Evolutionary conservation across 2,888 invertebrate species (phyloP).

Genomic region (Embidobia sp.): DNA sequence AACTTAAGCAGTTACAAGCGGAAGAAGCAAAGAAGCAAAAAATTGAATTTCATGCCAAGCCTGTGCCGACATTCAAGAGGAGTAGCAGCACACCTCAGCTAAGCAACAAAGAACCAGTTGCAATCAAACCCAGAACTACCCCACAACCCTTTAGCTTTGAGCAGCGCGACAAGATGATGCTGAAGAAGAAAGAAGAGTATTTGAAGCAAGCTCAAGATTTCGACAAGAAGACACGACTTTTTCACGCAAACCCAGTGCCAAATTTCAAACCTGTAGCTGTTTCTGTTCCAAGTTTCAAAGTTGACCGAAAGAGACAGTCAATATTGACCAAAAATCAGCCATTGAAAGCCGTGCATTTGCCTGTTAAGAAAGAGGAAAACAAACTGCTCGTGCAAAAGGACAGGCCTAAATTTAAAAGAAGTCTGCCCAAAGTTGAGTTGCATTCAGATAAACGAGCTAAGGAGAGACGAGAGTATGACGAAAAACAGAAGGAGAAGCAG

Average conservation of each 20-base stretch:
- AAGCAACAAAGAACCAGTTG: conserved; percentile 48
- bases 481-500: conserved; percentile 82
- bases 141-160: conserved; percentile 84
- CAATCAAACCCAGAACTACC: conserved; percentile 48
- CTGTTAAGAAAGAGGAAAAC: background rate
- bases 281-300: conserved; percentile 71
- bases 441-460: conserved; percentile 85
- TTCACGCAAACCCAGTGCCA: conserved; percentile 88
- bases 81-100: conserved; percentile 23
- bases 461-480: conserved; percentile 85
- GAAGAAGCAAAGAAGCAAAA: conserved; percentile 70
- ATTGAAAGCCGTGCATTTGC: conserved; percentile 30
- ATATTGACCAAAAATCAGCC: conserved; percentile 24
- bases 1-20: conserved; percentile 74
- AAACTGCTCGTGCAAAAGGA: conserved; percentile 2
- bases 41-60: conserved; percentile 84
- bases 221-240: conserved; percentile 84
- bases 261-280: conserved; percentile 82
- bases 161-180: conserved; percentile 84
- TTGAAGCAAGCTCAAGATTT: conserved; percentile 85
- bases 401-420: conserved; percentile 26
- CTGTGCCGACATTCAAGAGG: conserved; percentile 81
- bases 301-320: conserved; percentile 62
- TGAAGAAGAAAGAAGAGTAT: conserved; percentile 84
- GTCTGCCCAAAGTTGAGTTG: conserved; percentile 74